Evolutionary conservation across 2,797 vertebrate genomes (phyloP), one percentile per base, ranked within the genome.

Genomic region (Pristis pectinata): DNA sequence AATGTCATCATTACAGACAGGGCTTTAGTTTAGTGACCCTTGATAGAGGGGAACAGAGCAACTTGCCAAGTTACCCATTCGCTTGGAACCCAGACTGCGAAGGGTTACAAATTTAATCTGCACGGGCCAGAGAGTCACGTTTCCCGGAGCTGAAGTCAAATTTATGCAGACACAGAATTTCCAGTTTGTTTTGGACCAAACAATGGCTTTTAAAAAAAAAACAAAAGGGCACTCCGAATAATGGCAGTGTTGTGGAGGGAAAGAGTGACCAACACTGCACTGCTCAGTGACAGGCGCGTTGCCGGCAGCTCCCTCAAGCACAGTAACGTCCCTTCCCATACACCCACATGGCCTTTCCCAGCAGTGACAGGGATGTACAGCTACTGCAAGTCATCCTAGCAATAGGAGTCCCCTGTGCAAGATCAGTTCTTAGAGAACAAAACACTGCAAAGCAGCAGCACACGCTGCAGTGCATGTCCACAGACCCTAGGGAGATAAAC

Each of bases 61-160:
- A 49, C 49, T 2, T 3, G 61, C 61, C 15, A 61, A 64, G 61
- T 1, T 64, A 44, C 44, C 22, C 3, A 11, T 2, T 49, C 82
- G 30, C 82, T 82, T 79, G 1, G 44, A 82, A 53, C 8, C 27
- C 11, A 56, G 82, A 10, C 0, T 0, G 6, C 30, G 8, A 3
- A 61, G 85, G 34, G 59, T 64, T 37, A 61, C 34, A 1, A 41
- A 37, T 37, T n/a, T 64, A 37, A 91, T n/a, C n/a, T 7, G 87
- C 17, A 22, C 87, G 3, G 17, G 59, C 56, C 34, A 61, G 56
- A 64, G 56, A 22, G 87, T 64, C 87, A 64, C 17, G 10, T 15
- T 91, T 91, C 87, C 87, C 91, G 87, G 34, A 34, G 82, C 82
- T 85, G 85, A 89, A n/a, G 87, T 91, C 19, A 91, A 91, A 64